A percentile compares a stretch with the other conserved stretches of the same genome.
phyloP scores from a whole-genome alignment of 2,797 vertebrate species.

The Sylvilagus floridanus region DNA sequence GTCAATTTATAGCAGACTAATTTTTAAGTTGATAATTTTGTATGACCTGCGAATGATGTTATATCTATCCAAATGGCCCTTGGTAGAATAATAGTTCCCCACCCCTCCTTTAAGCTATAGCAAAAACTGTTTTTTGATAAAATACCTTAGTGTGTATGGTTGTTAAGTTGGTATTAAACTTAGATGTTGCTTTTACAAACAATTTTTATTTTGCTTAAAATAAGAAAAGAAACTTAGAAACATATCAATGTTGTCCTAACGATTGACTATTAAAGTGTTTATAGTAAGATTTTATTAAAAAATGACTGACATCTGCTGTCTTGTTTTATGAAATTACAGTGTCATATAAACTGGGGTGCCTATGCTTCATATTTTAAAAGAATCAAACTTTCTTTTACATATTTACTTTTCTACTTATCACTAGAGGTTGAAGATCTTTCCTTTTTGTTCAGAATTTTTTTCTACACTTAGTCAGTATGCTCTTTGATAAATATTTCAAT shows the following conservation, averaged over 20 bases:
- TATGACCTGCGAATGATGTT: too few relatives aligned
- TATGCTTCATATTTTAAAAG: not conserved
- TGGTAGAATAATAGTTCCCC: too few relatives aligned
- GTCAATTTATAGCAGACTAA: too few relatives aligned
- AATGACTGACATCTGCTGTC: not conserved
- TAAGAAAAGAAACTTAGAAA: not conserved
- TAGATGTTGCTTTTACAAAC: not conserved
- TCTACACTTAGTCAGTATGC: not conserved
- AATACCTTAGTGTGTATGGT: not conserved
- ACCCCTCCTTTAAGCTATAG: not conserved
- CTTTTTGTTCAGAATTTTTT: not conserved
- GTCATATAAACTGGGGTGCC: not conserved
- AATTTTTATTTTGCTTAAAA: constrained; percentile 4
- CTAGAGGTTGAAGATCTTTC: not conserved
- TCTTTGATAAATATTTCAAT: too few relatives aligned
- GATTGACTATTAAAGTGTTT: not conserved
- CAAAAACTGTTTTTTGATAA: not conserved
- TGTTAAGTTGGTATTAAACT: not conserved
- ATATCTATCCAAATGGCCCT: too few relatives aligned
- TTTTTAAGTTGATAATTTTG: too few relatives aligned
- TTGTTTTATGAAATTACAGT: not conserved
- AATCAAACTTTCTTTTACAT: not conserved
- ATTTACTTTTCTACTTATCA: not conserved
- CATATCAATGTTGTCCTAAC: not conserved
- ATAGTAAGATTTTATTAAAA: not conserved